These are phyloP conservation scores for Drosophila limbata DNA, from an alignment of 2,888 invertebrate genomes.

Conservation along the genomic window DNA sequence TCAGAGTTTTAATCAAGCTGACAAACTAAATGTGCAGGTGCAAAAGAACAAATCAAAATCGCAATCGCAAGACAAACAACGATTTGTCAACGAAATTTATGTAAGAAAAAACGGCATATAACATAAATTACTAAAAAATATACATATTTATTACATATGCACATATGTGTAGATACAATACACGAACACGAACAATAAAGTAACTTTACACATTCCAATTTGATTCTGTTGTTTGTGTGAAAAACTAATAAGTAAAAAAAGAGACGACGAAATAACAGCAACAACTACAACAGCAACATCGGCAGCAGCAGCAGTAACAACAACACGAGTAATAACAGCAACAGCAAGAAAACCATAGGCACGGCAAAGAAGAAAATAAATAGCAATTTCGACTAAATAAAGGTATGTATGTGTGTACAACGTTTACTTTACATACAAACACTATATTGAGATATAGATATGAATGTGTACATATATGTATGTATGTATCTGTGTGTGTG, in stretches of 20 bases:
- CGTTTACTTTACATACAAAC: conserved; percentile 55
- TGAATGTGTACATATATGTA: conserved; percentile 26
- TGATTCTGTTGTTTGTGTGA: conserved; percentile 68
- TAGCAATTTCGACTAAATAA: conserved; percentile 79
- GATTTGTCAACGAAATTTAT: conserved; percentile 53
- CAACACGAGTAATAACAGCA: conserved; percentile 27
- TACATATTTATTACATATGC: conserved; percentile 17
- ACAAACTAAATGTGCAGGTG: conserved; percentile 39
- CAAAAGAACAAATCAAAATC: conserved; percentile 24
- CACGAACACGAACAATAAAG: conserved; percentile 47
- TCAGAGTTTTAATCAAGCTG: conserved; percentile 23
- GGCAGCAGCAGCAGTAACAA: conserved; percentile 19
- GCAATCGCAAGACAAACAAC: conserved; percentile 25
- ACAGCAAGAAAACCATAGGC: conserved; percentile 46
- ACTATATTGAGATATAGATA: conserved; percentile 51
- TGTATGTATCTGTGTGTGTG: conserved; percentile 13
- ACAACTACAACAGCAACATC: conserved; percentile 28
- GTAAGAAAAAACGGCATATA: conserved; percentile 46
- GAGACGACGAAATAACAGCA: conserved; percentile 51
- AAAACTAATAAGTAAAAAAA: conserved; percentile 62
- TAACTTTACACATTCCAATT: conserved; percentile 69
- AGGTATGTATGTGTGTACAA: conserved; percentile 54
- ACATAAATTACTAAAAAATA: conserved; percentile 34
- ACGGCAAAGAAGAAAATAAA: conserved; percentile 70
- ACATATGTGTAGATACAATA: conserved; percentile 18